Evolutionary conservation across 1,140 invertebrate genomes (phyloP), one percentile per base, ranked within the genome.

Genomic region (Ips typographus): DNA sequence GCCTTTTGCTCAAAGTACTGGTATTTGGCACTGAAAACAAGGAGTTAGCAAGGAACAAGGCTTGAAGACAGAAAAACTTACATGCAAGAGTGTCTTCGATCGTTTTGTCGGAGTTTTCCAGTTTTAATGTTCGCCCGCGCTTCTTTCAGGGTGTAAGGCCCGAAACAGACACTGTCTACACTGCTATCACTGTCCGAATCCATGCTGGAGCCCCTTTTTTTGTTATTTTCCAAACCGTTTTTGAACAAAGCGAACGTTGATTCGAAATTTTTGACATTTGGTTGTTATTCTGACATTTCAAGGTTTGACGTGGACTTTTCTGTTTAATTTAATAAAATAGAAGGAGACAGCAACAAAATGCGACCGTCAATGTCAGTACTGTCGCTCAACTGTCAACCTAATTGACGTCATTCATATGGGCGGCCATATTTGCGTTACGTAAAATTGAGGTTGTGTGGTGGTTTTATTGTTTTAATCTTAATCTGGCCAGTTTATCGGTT

Each of bases 361-460:
- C 22, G 22, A 22, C 22, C 22, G 22, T 22, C 22, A 22, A 22
- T 22, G 22, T 22, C 22, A 22, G 22, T 22, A 22, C 22, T 22
- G 22, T 22, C 22, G 0, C 22, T 22, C 22, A 22, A 22, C 22
- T 22, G 22, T 22, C 22, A 22, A 22, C 22, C 22, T 22, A 22
- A 22, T 22, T 22, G 22, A 22, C 22, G 22, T 22, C 22, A 22
- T 22, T 22, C 22, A 22, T 22, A 22, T 22, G 22, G 22, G 22
- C 22, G 22, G 22, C 22, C 22, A 22, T 22, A 22, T 22, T 22
- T 22, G 22, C 22, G 22, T 55, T 55, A 55, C 52, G 52, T 55
- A 55, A 55, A 55, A 55, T 55, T 55, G 52, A 55, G 52, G 52
- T 55, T 55, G 52, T 55, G 36, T 22, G 22, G 36, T 53, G 44